Percentiles rank a stretch among this genome's conserved stretches.
Evolutionary conservation across 1,140 invertebrate species (phyloP).

Genomic region (Archegozetes longisetosus): DNA sequence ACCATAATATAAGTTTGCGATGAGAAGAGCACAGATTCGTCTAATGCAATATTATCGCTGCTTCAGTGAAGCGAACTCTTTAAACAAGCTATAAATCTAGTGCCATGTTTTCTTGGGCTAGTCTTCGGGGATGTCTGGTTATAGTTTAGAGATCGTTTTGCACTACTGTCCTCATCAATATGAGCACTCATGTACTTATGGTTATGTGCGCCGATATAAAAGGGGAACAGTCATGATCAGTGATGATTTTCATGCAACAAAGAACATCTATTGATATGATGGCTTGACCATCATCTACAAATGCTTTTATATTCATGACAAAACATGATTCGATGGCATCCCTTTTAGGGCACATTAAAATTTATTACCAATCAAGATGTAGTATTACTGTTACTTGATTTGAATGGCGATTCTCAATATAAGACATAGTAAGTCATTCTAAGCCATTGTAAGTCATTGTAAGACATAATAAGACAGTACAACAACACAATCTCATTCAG

Average conservation of each 20-base stretch:
- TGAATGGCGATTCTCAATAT: neutral
- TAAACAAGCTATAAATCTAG: constrained; percentile 1
- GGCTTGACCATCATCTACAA: neutral
- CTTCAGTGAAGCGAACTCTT: constrained; percentile 1
- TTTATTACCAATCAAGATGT: constrained; percentile 1
- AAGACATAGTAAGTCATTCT: too few relatives aligned
- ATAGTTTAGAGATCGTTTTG: neutral
- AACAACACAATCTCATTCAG: neutral
- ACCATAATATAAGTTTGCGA: neutral
- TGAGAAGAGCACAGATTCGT: neutral
- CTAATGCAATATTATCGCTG: neutral
- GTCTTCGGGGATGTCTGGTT: neutral
- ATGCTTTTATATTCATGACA: neutral
- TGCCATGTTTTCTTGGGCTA: neutral
- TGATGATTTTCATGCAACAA: neutral
- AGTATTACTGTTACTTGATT: neutral
- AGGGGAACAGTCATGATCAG: neutral
- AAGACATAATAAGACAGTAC: neutral
- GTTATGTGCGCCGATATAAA: neutral
- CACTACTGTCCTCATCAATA: neutral
- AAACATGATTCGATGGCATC: neutral
- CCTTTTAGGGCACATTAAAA: constrained; percentile 2
- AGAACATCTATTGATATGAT: neutral
- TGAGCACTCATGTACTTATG: neutral
- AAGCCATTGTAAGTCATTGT: too few relatives aligned